Evolutionary conservation across 2,113 vertebrate species (phyloP), one percentile per base, ranked within the genome.

Genomic region (Prolemur simus): DNA sequence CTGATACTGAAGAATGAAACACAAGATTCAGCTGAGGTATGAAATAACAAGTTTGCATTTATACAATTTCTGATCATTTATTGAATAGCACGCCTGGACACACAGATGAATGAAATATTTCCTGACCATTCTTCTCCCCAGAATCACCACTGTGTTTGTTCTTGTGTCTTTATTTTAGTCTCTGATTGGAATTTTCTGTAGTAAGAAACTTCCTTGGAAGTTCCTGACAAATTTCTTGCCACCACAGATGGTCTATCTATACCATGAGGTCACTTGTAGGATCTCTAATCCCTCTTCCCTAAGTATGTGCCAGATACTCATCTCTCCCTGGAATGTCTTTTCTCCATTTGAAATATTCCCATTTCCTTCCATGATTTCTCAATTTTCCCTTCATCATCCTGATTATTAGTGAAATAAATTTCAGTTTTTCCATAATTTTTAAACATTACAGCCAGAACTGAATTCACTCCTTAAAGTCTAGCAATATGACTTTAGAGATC

Each of bases 231-330:
- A n/a, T 77, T 76, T 56, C 0, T 89, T 49, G 39, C 45, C 45
- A 10, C 47, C 23, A 39, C 13, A 39, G 39, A 52, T 32, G 47
- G 10, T 27, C 29, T 82, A 47, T 77, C 10, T 29, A 21, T 12
- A 23, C 1, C 2, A 14, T 37, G 25, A 64, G 5, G 34, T 23
- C 20, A 29, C 9, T 54, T 5, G 6, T 0, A 12, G 6, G 17
- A 27, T 18, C 5, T 37, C 42, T 37, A 18, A 58, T 81, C n/a
- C 23, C 13, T 87, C 27, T 58, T 80, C 58, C 6, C 23, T 21
- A 18, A 32, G 3, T 64, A 49, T 34, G 78, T 34, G 58, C 2
- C 15, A n/a, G 64, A n/a, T 4, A 68, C 1, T 47, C 25, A 5
- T 76, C 45, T 42, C 56, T 93, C 10, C 5, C 34, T 84, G 5